Percentiles rank a stretch among this genome's conserved stretches.
phyloP scores from a whole-genome alignment of 53 echinoderm and acorn worm genomes.

The Stichopus horrens region DNA sequence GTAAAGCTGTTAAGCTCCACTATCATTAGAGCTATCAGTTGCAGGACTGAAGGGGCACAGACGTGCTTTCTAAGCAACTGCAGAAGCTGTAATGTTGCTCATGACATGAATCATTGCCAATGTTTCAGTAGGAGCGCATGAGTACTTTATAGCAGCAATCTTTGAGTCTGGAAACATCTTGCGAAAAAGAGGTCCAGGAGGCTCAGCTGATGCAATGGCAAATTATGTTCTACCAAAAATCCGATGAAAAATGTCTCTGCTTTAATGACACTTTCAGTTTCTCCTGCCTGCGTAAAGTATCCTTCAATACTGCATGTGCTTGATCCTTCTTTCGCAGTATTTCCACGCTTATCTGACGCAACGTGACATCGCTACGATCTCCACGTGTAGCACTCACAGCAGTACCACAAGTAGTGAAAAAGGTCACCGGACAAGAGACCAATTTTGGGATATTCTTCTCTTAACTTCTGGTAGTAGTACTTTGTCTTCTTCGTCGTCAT shows the following conservation, averaged over 20 bases:
- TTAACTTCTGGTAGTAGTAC: no score
- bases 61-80: constrained; percentile 9
- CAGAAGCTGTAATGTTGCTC: background rate
- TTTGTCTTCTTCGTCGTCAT: no score
- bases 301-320: no score
- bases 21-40: constrained; percentile 22
- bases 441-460: no score
- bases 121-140: constrained; percentile 24
- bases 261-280: constrained; percentile 41
- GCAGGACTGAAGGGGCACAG: constrained; percentile 12
- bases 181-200: constrained; percentile 42
- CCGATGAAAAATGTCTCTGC: constrained; percentile 34
- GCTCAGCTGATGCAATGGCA: constrained; percentile 47
- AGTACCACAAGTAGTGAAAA: no score
- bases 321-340: no score
- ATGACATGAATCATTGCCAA: constrained; percentile 15
- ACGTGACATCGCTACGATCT: no score
- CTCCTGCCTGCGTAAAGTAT: no score
- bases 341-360: no score
- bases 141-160: constrained; percentile 35
- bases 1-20: no score
- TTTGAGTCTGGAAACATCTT: constrained; percentile 54
- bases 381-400: no score
- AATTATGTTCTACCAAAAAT: constrained; percentile 51
- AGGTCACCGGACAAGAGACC: no score